Percentiles rank a stretch among this genome's conserved stretches.
Evolutionary conservation across 2,888 invertebrate genomes (phyloP).

Genomic region (Trichacis sp.): DNA sequence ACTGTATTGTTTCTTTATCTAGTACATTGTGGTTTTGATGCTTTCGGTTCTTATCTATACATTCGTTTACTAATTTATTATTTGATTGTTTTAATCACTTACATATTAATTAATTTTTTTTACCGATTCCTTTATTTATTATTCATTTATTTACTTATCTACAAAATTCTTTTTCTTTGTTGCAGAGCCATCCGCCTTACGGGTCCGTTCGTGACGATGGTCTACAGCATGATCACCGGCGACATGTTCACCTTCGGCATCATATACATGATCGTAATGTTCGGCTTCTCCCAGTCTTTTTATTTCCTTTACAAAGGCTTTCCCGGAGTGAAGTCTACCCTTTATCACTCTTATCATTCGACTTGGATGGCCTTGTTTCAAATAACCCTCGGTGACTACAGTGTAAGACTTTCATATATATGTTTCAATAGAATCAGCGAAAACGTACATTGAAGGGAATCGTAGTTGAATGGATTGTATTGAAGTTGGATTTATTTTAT

Average conservation of each 20-base stretch:
- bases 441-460: too few relatives aligned
- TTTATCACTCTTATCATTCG: conserved; percentile 86
- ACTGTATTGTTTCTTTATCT: too few relatives aligned
- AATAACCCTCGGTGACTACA: conserved; percentile 97
- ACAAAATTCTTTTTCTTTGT: too few relatives aligned
- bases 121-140: too few relatives aligned
- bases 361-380: conserved; percentile 99
- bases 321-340: conserved; percentile 82
- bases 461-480: too few relatives aligned
- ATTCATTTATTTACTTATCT: too few relatives aligned
- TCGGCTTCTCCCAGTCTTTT: conserved; percentile 96
- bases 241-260: conserved; percentile 99
- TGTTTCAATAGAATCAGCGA: conserved; percentile 30
- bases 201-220: conserved; percentile 99
- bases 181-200: conserved; percentile 91
- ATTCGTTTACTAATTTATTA: too few relatives aligned
- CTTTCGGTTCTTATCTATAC: too few relatives aligned
- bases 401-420: conserved; percentile 77
- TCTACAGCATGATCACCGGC: conserved; percentile 98
- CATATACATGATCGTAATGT: conserved; percentile 93
- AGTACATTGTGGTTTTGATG: too few relatives aligned
- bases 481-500: too few relatives aligned
- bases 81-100: too few relatives aligned
- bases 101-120: too few relatives aligned
- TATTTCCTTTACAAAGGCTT: conserved; percentile 94